phyloP scores from a whole-genome alignment of 2,113 vertebrate species.

The Cyprinus carpio region DNA sequence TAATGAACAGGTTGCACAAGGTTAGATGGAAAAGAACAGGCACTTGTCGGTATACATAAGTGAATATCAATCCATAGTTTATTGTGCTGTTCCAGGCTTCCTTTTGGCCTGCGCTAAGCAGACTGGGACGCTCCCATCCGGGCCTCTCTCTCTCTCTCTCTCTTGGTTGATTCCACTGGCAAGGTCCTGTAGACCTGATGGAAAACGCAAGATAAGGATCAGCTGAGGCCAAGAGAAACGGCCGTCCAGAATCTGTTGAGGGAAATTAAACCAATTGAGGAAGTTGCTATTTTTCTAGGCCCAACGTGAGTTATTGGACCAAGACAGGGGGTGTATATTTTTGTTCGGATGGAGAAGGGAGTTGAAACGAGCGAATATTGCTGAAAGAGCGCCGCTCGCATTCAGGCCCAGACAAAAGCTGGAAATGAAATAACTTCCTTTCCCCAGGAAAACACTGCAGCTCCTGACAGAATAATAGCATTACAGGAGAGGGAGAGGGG shows the following conservation, averaged over 20 bases:
- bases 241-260: constrained; percentile 85
- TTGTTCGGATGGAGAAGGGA: constrained; percentile 91
- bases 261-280: constrained; percentile 96
- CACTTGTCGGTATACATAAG: background rate
- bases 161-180: constrained; percentile 54
- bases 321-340: constrained; percentile 94
- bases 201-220: constrained; percentile 86
- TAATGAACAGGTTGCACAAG: no score
- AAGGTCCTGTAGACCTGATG: constrained; percentile 77
- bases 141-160: background rate
- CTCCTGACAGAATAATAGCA: constrained; percentile 97
- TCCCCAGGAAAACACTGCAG: constrained; percentile 81
- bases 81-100: constrained; percentile 13
- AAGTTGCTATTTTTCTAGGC: constrained; percentile 97
- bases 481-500: constrained; percentile 79
- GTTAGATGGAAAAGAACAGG: background rate
- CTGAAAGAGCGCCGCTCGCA: constrained; percentile 96
- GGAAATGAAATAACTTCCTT: constrained; percentile 99
- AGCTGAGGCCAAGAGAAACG: constrained; percentile 83
- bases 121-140: constrained; percentile 53
- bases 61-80: constrained; percentile 27
- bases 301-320: constrained; percentile 85
- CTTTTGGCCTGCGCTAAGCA: constrained; percentile 40
- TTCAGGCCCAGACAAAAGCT: constrained; percentile 96
- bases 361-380: constrained; percentile 93